Evolutionary conservation across 1,140 invertebrate genomes (phyloP), one percentile per base, ranked within the genome.

Genomic region (Heterodera schachtii): DNA sequence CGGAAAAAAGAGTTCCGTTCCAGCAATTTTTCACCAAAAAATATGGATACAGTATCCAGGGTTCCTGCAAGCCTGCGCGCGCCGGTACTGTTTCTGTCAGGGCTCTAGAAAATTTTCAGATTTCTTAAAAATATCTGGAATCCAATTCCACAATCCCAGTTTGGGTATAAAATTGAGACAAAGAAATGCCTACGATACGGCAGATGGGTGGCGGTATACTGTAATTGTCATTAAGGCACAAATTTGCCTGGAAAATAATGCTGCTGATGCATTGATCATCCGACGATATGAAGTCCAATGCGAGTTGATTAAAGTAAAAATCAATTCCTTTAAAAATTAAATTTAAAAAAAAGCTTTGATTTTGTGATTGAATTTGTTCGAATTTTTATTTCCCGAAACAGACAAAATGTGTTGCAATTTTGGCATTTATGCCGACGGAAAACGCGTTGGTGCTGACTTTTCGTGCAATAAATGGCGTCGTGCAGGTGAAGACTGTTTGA

Each of bases 381-480:
- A 31, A 31, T 31, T 31, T 31, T 31, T 31, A 31, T 31, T 52
- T 52, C 49, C 49, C 11, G 6, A 6, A 11, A 19, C 31, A 84
- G 83, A 76, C 46, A 57, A 41, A 84, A 31, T 84, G 83, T 80
- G 84, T 84, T 21, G 83, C 84, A 19, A 31, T 83, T 71, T 66
- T 84, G 52, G 83, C 85, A 19, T 86, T 84, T 43, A 87, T 84
- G 7, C 84, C 84, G 4, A 66, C 46, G 47, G 83, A 84, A 69
- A 84, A 84, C 70, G 83, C 83, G n/a, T 66, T 84, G 11, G 82
- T 84, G 74, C 52, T 84, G 11, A 84, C 86, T 44, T 84, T 84
- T 80, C 52, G 83, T 46, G 66, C 71, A 11, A 86, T 85, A 3
- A 87, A 87, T 64, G 73, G 82, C 5, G 71, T 82, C 21, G 46